Conservation (phyloP, 1,140 invertebrate genomes). For the Drosophila tristis region DNA sequence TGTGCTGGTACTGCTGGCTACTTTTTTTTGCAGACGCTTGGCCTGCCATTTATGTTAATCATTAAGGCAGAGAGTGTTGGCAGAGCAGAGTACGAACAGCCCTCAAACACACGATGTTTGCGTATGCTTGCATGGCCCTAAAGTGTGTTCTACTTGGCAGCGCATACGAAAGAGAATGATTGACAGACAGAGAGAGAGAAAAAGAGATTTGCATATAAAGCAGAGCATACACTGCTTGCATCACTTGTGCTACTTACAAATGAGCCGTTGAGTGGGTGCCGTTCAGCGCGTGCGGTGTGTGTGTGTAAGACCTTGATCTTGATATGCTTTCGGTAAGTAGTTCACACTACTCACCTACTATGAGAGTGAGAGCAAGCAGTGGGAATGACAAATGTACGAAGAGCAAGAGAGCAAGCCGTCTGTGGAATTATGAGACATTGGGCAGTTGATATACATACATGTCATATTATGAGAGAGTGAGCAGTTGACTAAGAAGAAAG, state of each 20-base stretch:
- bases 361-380: not conserved
- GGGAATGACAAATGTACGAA: not conserved
- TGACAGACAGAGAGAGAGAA: conserved; percentile 4
- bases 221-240: conserved; percentile 19
- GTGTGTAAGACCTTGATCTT: conserved; percentile 32
- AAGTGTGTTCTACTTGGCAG: conserved; percentile 35
- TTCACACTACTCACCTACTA: too few relatives aligned
- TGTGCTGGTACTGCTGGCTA: not conserved
- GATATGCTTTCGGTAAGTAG: not conserved
- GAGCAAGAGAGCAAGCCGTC: too few relatives aligned
- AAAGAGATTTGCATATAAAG: conserved; percentile 36
- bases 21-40: conserved; percentile 3
- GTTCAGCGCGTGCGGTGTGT: conserved; percentile 13
- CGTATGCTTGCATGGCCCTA: conserved; percentile 47
- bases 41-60: conserved; percentile 56
- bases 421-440: too few relatives aligned
- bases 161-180: conserved; percentile 3
- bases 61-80: conserved; percentile 11
- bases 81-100: not conserved
- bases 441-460: too few relatives aligned
- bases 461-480: too few relatives aligned
- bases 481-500: too few relatives aligned
- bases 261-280: conserved; percentile 27
- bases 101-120: conserved; percentile 15
- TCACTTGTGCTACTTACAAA: conserved; percentile 55